Evolutionary conservation across 2,113 vertebrate genomes (phyloP).

Genomic region (Amblyornis subalaris): DNA sequence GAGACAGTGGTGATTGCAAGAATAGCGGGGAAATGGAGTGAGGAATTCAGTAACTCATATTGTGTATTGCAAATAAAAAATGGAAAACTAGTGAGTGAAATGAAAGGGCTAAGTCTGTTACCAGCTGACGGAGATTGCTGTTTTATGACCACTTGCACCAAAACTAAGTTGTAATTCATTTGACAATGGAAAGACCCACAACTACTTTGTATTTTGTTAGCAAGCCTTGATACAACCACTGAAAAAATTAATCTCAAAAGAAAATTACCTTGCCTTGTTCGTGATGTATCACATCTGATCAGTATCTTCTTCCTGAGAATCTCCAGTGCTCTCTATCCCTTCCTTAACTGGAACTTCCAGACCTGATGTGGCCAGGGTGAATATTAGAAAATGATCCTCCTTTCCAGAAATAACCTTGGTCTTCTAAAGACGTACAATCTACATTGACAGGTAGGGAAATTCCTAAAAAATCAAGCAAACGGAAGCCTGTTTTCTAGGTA

Average conservation of each 20-base stretch:
- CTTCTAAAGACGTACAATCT: background rate
- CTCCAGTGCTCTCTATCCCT: background rate
- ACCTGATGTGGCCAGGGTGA: background rate
- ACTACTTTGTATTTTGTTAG: background rate
- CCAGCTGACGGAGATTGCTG: background rate
- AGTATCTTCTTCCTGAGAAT: background rate
- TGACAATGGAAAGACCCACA: background rate
- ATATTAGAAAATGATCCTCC: background rate
- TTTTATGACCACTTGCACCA: background rate
- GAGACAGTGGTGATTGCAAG: background rate
- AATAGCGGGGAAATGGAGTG: background rate
- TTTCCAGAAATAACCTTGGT: background rate
- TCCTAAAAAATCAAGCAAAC: background rate
- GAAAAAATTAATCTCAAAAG: background rate
- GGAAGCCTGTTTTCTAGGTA: background rate
- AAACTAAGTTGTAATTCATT: background rate
- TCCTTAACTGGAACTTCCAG: background rate
- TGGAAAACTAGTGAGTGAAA: background rate
- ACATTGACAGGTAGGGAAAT: background rate
- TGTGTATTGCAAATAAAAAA: background rate
- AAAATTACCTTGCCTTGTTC: background rate
- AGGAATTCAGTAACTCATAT: background rate
- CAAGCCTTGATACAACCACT: background rate
- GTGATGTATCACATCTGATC: background rate
- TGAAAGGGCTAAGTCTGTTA: background rate